Conservation (phyloP, 1,140 invertebrate species). For the Ceratosolen solmsi region DNA sequence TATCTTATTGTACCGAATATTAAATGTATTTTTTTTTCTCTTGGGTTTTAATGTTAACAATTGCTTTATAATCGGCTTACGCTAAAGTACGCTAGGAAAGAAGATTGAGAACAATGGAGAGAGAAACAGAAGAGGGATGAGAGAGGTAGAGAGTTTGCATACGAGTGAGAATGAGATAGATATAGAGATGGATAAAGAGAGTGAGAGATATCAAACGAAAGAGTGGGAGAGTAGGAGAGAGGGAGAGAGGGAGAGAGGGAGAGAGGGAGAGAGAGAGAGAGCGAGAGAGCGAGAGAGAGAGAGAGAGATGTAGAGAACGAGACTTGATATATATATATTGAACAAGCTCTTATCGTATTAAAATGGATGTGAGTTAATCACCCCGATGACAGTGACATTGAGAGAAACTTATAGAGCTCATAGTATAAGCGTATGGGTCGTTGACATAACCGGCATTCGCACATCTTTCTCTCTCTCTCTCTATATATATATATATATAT, state of each 20-base stretch:
- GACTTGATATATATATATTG: not conserved
- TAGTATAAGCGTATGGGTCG: constrained; percentile 1
- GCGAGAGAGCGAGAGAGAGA: no score
- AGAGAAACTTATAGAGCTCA: constrained; percentile 36
- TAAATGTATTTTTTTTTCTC: not conserved
- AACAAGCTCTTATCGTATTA: constrained; percentile 42
- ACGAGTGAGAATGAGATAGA: no score
- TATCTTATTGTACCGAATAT: not conserved
- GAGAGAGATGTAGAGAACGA: not conserved
- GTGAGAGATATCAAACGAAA: no score
- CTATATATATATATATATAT: no score
- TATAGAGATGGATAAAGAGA: not conserved
- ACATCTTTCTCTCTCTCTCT: constrained; percentile 13
- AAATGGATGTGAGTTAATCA: constrained; percentile 48
- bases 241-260: not conserved
- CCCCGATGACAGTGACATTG: constrained; percentile 40
- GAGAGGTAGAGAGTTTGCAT: not conserved
- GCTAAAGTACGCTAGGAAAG: not conserved
- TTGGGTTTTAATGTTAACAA: not conserved
- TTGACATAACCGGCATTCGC: constrained; percentile 42
- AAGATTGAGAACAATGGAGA: constrained; percentile 14
- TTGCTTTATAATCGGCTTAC: not conserved
- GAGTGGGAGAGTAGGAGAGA: no score
- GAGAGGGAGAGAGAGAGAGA: not conserved
- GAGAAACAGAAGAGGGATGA: not conserved